Base-by-base conservation (phyloP, 2,113 vertebrate genomes). In the Canis aureus region DNA sequence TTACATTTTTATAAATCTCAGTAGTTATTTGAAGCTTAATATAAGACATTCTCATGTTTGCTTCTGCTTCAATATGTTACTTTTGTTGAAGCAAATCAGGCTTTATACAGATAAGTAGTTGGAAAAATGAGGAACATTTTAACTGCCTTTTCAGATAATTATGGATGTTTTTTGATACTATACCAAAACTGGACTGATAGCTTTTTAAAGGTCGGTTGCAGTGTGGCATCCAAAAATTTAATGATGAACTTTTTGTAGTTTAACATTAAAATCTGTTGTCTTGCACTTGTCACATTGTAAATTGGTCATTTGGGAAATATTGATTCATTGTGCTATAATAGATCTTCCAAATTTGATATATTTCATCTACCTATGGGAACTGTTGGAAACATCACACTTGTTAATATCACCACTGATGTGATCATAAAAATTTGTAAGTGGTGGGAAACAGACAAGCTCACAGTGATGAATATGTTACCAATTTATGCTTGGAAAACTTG, bases 41-140 rank as follows among this genome's bases (percentile, higher is more conserved):
- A 51, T n/a, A 73, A 82, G 76, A 94, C 32, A 80, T 62, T 69
- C 35, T 79, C 27, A 23, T 93, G 32, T 53, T 51, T 86, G 51
- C 69, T 87, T 53, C 60, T 86, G 51, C 69, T 87, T 94, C 27
- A 79, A 0, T 67, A 67, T 79, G n/a, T 67, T 79, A 67, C 83
- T 94, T 80, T 51, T 66, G 11, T 66, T 94, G 81, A 86, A 60
- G 32, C 35, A 55, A 35, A 64, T 88, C n/a, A 92, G 83, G 35
- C 38, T 81, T 74, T 35, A 80, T 69, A 32, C 9, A 80, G 17
- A 19, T 94, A 35, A 0, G 6, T 59, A 35, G 49, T 29, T 95
- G 67, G 35, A 94, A 92, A 95, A 89, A 53, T 60, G 10, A 60
- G 38, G 38, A 64, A 19, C 87, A 38, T 60, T 71, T 96, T 96